Evolutionary conservation across 2,797 vertebrate species (phyloP).

Genomic region (Eurystomus glaucurus): DNA sequence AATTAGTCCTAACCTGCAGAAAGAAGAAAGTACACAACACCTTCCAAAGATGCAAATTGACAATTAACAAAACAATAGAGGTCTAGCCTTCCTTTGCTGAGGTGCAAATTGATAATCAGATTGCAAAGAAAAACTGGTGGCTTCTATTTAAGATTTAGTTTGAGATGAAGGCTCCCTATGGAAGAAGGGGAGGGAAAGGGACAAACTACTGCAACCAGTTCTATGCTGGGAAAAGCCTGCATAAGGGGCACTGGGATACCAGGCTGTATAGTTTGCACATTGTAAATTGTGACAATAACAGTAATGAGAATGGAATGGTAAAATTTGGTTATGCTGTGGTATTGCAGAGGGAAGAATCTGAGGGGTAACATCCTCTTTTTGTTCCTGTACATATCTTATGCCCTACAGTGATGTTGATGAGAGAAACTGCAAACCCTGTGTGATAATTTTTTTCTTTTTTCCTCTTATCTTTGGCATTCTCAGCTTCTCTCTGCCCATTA

Average conservation of each 20-base stretch:
- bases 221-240: background rate
- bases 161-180: conserved; percentile 62
- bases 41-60: conserved; percentile 88
- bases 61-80: conserved; percentile 88
- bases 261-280: background rate
- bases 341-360: background rate
- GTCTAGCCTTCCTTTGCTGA: conserved; percentile 77
- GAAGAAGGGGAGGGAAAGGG: conserved; percentile 25
- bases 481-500: background rate
- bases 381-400: rapidly evolving
- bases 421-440: background rate
- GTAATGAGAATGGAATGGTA: background rate
- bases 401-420: background rate
- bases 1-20: conserved; percentile 85
- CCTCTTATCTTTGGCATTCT: background rate
- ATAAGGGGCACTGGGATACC: background rate
- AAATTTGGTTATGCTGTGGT: background rate
- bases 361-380: background rate
- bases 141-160: conserved; percentile 77
- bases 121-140: conserved; percentile 67
- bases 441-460: background rate
- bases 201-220: background rate
- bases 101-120: conserved; percentile 86
- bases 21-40: conserved; percentile 82
- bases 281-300: background rate